Evolutionary conservation across 2,113 vertebrate species (phyloP), one percentile per base, ranked within the genome.

Genomic region (Maccullochella peelii): DNA sequence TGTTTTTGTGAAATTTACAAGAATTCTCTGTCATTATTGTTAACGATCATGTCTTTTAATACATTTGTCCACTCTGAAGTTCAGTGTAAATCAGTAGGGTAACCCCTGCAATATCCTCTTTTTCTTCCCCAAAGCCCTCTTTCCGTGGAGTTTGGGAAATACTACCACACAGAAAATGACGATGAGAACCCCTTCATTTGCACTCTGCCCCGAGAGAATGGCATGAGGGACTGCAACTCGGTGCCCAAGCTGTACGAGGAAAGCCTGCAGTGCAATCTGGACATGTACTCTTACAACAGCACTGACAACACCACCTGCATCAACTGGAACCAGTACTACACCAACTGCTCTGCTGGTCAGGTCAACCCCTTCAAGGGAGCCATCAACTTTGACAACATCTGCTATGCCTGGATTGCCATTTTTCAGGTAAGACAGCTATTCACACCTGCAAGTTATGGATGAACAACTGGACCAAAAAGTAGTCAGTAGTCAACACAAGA

Each of bases 381-480:
- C 82, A 99, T 99, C 95, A 99, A 99, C 95, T 99, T 99, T 0
- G 98, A 99, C 91, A 99, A 99, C 94, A 99, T 99, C 1, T 98
- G 97, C 87, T 99, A 99, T 0, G 98, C 98, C 86, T 99, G 98
- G 98, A 99, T 99, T 0, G 98, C 98, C 0, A 99, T 99, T 93
- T 99, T 99, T 90, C 98, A 99, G 98, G 98, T 99, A 86, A 74
- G 30, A 10, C 8, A 20, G 10, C 3, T 42, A 0, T 1, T 25
- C 7, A 38, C n/a, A 20, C 23, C 30, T 18, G 8, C 3, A 38
- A 49, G 6, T 5, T 21, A 25, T 33, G 23, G 23, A 27, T 14
- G 18, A 49, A 55, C 9, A 40, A 0, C 2, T 57, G 44, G 25
- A 47, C 16, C 16, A 6, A 25, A 50, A 40, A 77, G n/a, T n/a